Conservation (phyloP, 1,140 invertebrate species). For the Bombyx mandarina region DNA sequence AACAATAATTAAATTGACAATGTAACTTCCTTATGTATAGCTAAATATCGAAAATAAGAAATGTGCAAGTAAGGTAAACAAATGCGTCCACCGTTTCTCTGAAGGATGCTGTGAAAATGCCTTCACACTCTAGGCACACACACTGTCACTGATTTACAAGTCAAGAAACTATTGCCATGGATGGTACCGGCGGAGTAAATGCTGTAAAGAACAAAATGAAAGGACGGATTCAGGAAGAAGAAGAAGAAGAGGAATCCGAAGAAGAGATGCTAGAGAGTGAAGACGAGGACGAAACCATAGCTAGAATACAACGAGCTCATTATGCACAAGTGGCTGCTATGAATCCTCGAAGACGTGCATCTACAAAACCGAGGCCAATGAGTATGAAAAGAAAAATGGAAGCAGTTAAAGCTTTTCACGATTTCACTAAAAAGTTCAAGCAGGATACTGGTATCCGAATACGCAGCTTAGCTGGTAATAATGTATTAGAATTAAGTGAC, state of each 20-base stretch:
- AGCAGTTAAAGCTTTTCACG: slow-evolving; percentile 64
- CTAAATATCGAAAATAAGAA: too few relatives aligned
- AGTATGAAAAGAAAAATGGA: slow-evolving; percentile 65
- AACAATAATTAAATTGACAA: slow-evolving; percentile 14
- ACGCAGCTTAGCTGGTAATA: slow-evolving; percentile 63
- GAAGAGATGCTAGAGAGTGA: slow-evolving; percentile 53
- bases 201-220: slow-evolving; percentile 45
- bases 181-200: slow-evolving; percentile 40
- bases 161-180: slow-evolving; percentile 31
- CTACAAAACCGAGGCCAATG: slow-evolving; percentile 43
- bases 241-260: slow-evolving; percentile 51
- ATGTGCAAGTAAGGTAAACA: too few relatives aligned
- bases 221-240: slow-evolving; percentile 23
- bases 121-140: too few relatives aligned
- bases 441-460: slow-evolving; percentile 68
- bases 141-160: too few relatives aligned
- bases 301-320: slow-evolving; percentile 57
- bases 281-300: slow-evolving; percentile 63
- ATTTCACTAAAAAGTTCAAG: slow-evolving; percentile 69
- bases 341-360: slow-evolving; percentile 43
- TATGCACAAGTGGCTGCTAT: slow-evolving; percentile 57
- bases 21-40: slow-evolving; percentile 5
- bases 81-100: too few relatives aligned
- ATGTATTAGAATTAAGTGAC: slow-evolving; percentile 66
- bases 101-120: too few relatives aligned